Base-by-base conservation (phyloP, 2,888 invertebrate genomes). In the Mythimna albipuncta region DNA sequence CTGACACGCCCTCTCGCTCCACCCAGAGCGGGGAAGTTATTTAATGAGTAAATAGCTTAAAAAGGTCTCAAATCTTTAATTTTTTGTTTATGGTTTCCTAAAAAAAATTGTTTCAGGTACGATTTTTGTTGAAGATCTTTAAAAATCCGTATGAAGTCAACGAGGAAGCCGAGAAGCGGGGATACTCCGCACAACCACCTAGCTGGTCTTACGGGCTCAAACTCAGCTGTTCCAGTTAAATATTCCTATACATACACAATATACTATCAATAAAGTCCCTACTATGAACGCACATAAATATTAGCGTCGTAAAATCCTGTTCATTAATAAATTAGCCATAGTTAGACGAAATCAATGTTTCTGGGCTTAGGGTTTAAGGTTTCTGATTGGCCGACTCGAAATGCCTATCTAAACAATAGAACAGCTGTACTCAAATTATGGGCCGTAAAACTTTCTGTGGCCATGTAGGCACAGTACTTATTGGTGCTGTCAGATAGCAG, bases 171-270 rank as follows among this genome's bases (percentile, higher is more conserved):
- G 97, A 97, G 79, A 90, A 87, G 54, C 88, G 90, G 10, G 96
- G 96, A 0, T 97, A 94, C 83, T 95, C 97, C 0, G 88, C 93
- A 0, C 94, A 95, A 69, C 96, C 97, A 0, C 97, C 97, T 1
- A 92, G 91, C 79, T 97, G 97, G 97, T 93, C 97, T 0, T 94
- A 94, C 67, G 93, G 93, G 0, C 91, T 97, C 5, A 96, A 95
- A 74, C 92, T 97, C 0, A 97, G 97, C 83, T 97, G 97, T 86
- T 97, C 97, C 26, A 97, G 97, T 87, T 97, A 93, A 63, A 58
- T 54, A 41, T 21, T n/a, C 26, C 26, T 26, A 26, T 26, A 26
- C 26, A 26, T 26, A 26, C 2, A 26, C 26, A 26, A 4, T 21
- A 0, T 38, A 38, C 38, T 9, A 6, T 38, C 38, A 38, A 38